phyloP scores from a whole-genome alignment of 2,888 invertebrate genomes.

The Sipha maydis region DNA sequence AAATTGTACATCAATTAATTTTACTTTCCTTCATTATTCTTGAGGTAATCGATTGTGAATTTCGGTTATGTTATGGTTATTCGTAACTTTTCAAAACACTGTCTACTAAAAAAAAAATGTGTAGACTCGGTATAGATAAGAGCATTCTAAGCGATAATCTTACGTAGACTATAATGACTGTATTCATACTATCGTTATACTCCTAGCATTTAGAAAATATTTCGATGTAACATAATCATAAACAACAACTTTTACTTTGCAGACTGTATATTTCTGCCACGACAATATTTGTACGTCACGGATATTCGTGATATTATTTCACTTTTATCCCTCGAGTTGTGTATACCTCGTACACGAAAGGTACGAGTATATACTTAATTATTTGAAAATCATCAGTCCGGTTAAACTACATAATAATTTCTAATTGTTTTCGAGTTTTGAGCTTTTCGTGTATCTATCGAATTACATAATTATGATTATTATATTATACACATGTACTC shows the following conservation, averaged over 20 bases:
- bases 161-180: neutral
- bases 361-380: neutral
- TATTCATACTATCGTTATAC: neutral
- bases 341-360: neutral
- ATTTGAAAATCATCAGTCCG: neutral
- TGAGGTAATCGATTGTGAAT: neutral
- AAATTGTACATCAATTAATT: neutral
- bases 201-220: slow-evolving; percentile 42
- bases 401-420: neutral
- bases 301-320: slow-evolving; percentile 50
- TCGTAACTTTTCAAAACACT: neutral
- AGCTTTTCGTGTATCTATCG: neutral
- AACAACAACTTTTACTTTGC: slow-evolving; percentile 52
- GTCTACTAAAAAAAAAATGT: neutral
- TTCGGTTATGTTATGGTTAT: neutral
- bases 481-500: neutral
- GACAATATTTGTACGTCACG: slow-evolving; percentile 2
- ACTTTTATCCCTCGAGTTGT: slow-evolving; percentile 13
- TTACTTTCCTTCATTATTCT: neutral
- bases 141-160: neutral
- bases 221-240: neutral
- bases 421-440: neutral
- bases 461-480: neutral
- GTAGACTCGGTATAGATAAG: neutral
- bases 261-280: slow-evolving; percentile 21